These are phyloP conservation scores for Catharus fuscescens DNA, from an alignment of 2,113 vertebrate species.

Conservation along the genomic window DNA sequence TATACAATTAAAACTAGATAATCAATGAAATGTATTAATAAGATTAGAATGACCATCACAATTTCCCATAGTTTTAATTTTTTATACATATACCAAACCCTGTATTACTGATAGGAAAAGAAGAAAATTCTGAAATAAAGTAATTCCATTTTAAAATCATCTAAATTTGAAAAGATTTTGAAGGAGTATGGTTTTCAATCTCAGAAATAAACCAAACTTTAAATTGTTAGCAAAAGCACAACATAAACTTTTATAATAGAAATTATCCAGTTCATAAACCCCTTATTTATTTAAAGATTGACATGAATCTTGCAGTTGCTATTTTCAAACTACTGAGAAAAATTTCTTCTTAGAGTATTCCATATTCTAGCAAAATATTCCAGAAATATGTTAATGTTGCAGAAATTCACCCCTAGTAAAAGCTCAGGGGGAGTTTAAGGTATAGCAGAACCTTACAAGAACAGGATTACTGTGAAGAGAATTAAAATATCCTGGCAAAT, in stretches of 20 bases:
- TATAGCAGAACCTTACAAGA: not conserved
- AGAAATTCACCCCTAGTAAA: not conserved
- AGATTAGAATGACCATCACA: not conserved
- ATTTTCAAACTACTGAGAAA: not conserved
- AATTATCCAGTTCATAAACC: not conserved
- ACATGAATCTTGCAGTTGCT: not conserved
- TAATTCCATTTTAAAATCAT: not conserved
- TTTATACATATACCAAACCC: not conserved
- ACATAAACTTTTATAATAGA: not conserved
- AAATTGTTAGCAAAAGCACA: not conserved
- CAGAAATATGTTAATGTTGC: not conserved
- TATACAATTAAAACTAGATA: not conserved
- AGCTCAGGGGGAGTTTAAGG: accelerated
- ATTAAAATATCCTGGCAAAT: not conserved
- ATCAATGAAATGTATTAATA: not conserved
- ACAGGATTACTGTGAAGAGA: not conserved
- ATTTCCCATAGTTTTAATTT: not conserved
- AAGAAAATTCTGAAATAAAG: not conserved
- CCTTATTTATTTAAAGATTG: not conserved
- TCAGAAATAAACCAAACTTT: not conserved
- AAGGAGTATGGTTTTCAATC: not conserved
- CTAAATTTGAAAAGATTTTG: not conserved
- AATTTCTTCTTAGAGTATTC: not conserved
- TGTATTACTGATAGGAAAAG: not conserved
- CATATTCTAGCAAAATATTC: not conserved